These are phyloP conservation scores for Parapsyche elsis DNA, from an alignment of 1,140 invertebrate genomes.

Conservation along the genomic window DNA sequence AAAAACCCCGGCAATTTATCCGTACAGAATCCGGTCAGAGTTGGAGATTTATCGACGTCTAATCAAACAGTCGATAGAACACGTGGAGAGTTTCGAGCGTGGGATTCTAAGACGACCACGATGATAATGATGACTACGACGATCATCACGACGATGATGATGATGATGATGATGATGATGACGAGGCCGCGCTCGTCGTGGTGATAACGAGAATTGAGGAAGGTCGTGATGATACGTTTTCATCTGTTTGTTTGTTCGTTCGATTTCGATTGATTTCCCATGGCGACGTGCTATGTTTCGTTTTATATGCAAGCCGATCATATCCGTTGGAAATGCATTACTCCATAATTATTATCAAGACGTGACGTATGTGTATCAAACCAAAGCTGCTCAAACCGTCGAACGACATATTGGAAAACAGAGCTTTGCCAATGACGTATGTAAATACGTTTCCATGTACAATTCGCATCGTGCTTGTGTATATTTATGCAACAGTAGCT, in stretches of 20 bases:
- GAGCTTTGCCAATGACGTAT: too few species aligned
- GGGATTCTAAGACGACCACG: not conserved
- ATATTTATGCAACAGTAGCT: not conserved
- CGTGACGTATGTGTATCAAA: not conserved
- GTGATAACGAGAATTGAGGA: not conserved
- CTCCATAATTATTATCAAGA: not conserved
- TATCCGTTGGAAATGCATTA: slow-evolving; percentile 31
- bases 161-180: not conserved
- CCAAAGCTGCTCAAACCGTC: not conserved
- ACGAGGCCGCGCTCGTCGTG: not conserved
- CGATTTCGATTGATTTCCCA: slow-evolving; percentile 8
- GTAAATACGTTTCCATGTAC: not conserved
- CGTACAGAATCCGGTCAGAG: not conserved
- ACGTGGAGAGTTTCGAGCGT: not conserved
- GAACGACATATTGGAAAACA: not conserved
- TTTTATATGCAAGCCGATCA: slow-evolving; percentile 28
- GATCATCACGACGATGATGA: not conserved
- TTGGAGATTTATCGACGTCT: slow-evolving; percentile 3
- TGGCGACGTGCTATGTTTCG: not conserved
- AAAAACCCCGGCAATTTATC: not conserved
- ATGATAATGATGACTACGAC: not conserved
- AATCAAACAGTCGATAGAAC: not conserved
- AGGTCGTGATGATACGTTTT: not conserved
- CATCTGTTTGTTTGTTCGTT: not conserved
- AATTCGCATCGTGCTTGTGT: not conserved